Base-by-base conservation (phyloP, 2,888 invertebrate genomes). In the Dioctria linearis region DNA sequence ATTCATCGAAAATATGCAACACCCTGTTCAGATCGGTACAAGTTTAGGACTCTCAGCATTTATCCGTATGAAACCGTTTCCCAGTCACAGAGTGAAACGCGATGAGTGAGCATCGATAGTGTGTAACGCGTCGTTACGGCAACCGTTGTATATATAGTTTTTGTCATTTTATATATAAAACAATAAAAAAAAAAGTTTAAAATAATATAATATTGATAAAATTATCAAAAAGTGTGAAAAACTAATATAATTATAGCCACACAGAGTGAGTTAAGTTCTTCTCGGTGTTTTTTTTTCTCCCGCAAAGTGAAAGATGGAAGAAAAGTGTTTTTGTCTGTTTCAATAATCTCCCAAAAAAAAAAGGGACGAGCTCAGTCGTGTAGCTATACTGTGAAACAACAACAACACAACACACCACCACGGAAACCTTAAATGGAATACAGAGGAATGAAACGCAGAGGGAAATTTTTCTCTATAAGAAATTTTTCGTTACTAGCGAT, bases 61-160 rank as follows among this genome's bases (percentile, higher is more conserved):
- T 76, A 51, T 66, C 82, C 81, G 81, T 80, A 46, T 11, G 71
- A 73, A 83, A 83, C 83, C 83, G 83, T 83, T 84, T 85, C 85
- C 86, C 86, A 87, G 87, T 87, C 85, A 86, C 83, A 85, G 86
- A 87, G 87, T 86, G 86, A 86, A 86, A 84, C 85, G 86, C 86
- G 86, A 85, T 85, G 86, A 86, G 85, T 85, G 84, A 85, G 84
- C 86, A 86, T 86, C 86, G 85, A 84, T 84, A 84, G 84, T 83
- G 84, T 83, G 83, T 84, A 82, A 83, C 85, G 85, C 85, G 86
- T 85, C 85, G 83, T 83, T 84, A 83, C 84, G 84, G 84, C 84
- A 83, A 83, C 83, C 84, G 83, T 84, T 83, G 83, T 84, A 83
- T 83, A 83, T 84, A 81, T 80, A 80, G 83, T 82, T 75, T 69